Base-by-base conservation (phyloP, 2,888 invertebrate species). In the Brachypterus glaber region DNA sequence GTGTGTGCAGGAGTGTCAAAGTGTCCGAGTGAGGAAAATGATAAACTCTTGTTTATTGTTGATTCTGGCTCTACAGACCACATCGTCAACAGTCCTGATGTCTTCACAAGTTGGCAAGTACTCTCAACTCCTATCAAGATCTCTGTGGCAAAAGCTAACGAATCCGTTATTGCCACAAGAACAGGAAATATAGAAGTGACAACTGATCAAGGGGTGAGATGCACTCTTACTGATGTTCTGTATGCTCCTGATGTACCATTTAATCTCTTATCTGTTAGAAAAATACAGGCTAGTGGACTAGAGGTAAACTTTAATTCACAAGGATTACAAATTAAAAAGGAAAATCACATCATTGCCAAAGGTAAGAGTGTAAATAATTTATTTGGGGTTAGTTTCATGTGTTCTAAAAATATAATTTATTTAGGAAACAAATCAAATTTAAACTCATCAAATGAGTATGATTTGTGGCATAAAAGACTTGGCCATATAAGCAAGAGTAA, bases 231-330 rank as follows among this genome's bases (percentile, higher is more conserved):
- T 5, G 21, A 48, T 25, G 48, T 54, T 3, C 47, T 60, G 4
- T 61, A 45, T 40, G 54, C 54, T 36, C 35, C 49, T n/a, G 57
- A 60, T 18, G 46, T 51, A 3, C 55, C 55, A 25, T 48, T 55
- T 40, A 57, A 58, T 37, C 38, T 54, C 12, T 37, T 53, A 4
- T 57, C 55, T 1, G 55, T 58, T 30, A 35, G 40, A 15, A 37
- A 33, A 15, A 40, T 47, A 17, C 45, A 47, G 32, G 35, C 38
- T 17, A 34, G 41, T 34, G 46, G 42, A 29, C 36, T 44, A 31
- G 25, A 37, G 7, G 35, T 46, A 14, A 12, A 38, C 12, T 46
- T 46, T 33, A 38, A 29, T 2, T 35, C 41, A 30, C 27, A 21
- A 13, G 40, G 40, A 9, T 38, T 43, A 14, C 21, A 33, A n/a